Base-by-base conservation (phyloP, 2,797 vertebrate genomes). In the Manis javanica region DNA sequence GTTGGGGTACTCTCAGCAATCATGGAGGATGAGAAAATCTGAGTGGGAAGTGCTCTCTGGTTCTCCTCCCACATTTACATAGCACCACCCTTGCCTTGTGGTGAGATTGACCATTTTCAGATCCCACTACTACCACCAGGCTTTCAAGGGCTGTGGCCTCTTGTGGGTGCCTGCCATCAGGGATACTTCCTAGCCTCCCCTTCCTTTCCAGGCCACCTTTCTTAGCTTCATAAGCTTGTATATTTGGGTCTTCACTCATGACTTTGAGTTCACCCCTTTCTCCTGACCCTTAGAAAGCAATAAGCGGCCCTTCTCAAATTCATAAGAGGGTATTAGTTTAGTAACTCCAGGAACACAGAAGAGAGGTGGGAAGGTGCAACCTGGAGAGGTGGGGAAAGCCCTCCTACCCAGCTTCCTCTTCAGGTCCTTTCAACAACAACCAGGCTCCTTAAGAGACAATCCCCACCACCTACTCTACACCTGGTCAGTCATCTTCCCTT, bases 271-370 rank as follows among this genome's bases (percentile, higher is more conserved):
- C 83, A 31, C 19, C 53, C 46, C 59, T 74, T 91, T 79, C 87
- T 90, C 59, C 78, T 94, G 59, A 79, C 23, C 69, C 23, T 77
- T 63, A 37, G 55, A 82, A 55, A 77, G 31, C 66, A 14, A 77
- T 4, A 64, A n/a, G 51, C 72, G 81, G 87, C 63, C 39, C 72
- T 90, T 95, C 39, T 88, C 42, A 82, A 46, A 39, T 75, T 95
- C 77, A 83, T 1, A 88, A 39, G 42, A 96, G 16, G 37, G 55
- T 23, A 21, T 49, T 53, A 15, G 16, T 61, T 78, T 85, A 23
- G 7, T 34, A 46, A 75, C 42, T 78, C 29, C 37, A 23, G 37
- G 29, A 64, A 74, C 66, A 66, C 23, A 66, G 53, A 81, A 66
- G 26, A 42, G 18, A 61, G 57, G 3, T 37, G 39, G 19, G 31